Evolutionary conservation across 2,113 vertebrate species (phyloP).

Genomic region (Campylomormyrus tamandua): DNA sequence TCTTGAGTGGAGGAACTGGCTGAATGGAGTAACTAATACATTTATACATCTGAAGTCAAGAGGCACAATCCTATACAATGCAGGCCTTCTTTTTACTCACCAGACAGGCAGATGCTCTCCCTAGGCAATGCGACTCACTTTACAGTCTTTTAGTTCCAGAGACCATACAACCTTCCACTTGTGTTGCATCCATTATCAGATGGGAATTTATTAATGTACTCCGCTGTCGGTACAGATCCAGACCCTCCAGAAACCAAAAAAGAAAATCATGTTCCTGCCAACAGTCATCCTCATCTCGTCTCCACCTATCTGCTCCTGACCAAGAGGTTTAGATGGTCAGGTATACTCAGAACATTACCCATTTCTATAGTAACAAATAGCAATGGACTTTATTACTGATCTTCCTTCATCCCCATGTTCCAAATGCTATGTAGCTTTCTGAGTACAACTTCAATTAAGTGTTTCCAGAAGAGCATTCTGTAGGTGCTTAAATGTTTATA

Average conservation of each 20-base stretch:
- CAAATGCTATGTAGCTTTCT: not conserved
- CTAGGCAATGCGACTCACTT: not conserved
- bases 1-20: not conserved
- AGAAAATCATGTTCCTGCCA: not conserved
- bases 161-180: not conserved
- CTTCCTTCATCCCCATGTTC: not conserved
- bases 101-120: not conserved
- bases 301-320: too few relatives aligned
- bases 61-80: not conserved
- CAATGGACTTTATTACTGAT: not conserved
- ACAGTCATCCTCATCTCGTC: not conserved
- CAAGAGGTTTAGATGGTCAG: not conserved
- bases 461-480: not conserved
- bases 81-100: not conserved
- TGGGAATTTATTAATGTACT: not conserved
- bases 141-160: not conserved
- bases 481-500: not conserved
- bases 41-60: not conserved
- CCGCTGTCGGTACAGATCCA: not conserved
- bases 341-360: not conserved
- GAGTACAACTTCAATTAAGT: not conserved
- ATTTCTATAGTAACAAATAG: not conserved
- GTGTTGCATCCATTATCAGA: not conserved
- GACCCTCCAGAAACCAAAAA: not conserved
- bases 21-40: not conserved